Percentiles rank a stretch among this genome's conserved stretches.
Conservation (phyloP, 2,797 vertebrate genomes). For the Xenops minutus region DNA sequence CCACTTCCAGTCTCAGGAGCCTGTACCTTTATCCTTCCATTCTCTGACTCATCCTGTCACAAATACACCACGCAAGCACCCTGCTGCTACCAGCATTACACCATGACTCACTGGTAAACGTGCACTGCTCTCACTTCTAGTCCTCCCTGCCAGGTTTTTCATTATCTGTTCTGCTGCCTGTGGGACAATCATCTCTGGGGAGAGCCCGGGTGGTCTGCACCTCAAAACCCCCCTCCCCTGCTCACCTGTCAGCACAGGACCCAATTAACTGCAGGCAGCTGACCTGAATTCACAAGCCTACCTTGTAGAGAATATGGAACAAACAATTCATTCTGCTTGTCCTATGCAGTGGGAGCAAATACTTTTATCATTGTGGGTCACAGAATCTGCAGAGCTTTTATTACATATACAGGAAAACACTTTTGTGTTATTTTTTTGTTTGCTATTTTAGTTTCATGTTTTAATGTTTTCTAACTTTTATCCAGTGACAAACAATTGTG, state of each 20-base stretch:
- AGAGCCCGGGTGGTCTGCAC: background rate
- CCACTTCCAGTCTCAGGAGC: background rate
- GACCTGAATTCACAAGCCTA: background rate
- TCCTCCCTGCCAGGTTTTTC: background rate
- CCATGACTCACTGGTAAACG: conserved; percentile 37
- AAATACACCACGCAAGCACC: background rate
- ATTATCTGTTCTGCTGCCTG: conserved; percentile 26
- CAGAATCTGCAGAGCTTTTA: background rate
- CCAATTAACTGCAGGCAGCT: background rate
- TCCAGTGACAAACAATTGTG: background rate
- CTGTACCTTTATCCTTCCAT: background rate
- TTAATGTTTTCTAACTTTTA: background rate
- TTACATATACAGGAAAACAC: background rate
- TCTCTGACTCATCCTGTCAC: conserved; percentile 45
- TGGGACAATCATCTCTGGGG: background rate
- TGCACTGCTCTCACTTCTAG: conserved; percentile 3
- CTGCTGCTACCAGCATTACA: conserved; percentile 7
- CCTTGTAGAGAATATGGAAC: background rate
- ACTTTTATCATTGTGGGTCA: background rate
- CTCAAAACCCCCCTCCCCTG: background rate
- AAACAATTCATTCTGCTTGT: background rate
- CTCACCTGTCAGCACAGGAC: background rate
- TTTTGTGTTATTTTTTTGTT: background rate
- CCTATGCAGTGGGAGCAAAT: background rate
- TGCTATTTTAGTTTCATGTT: background rate